Percentiles rank a stretch among this genome's conserved stretches.
Evolutionary conservation across 37 sponge, comb jelly and placozoan species (phyloP).

Genomic region (Oopsacas minuta): DNA sequence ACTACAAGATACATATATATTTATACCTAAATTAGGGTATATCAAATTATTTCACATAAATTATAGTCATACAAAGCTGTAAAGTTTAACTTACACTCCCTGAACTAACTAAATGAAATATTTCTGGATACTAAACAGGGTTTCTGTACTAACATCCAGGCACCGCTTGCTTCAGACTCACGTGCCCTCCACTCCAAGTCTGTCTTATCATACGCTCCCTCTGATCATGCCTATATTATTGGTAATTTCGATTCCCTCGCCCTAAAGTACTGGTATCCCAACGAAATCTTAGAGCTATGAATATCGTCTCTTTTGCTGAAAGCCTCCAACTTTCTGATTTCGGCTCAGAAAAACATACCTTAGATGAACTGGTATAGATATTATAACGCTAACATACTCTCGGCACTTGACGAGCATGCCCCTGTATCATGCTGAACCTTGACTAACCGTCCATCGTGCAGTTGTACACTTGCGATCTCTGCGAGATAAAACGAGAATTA

Average conservation of each 20-base stretch:
- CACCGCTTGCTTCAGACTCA: too few species aligned
- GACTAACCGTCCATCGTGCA: neutral
- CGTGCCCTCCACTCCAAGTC: too few species aligned
- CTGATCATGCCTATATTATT: neutral
- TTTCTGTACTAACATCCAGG: too few species aligned
- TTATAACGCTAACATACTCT: neutral
- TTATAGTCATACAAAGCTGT: too few species aligned
- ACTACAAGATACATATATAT: too few species aligned
- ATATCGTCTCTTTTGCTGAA: neutral
- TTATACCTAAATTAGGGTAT: too few species aligned
- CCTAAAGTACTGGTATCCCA: neutral
- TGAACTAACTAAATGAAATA: too few species aligned
- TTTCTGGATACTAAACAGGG: too few species aligned
- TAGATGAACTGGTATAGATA: neutral
- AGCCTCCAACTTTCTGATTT: neutral
- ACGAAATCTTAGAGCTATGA: neutral
- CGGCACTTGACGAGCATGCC: neutral
- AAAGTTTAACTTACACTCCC: too few species aligned
- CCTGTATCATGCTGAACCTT: too few species aligned
- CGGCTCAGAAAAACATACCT: neutral
- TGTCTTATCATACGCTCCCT: neutral
- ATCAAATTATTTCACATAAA: too few species aligned
- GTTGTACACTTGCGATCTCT: neutral
- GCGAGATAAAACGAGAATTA: neutral
- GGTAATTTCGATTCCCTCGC: neutral